Base-by-base conservation (phyloP, 2,113 vertebrate genomes). In the Chloropsis cyanopogon region DNA sequence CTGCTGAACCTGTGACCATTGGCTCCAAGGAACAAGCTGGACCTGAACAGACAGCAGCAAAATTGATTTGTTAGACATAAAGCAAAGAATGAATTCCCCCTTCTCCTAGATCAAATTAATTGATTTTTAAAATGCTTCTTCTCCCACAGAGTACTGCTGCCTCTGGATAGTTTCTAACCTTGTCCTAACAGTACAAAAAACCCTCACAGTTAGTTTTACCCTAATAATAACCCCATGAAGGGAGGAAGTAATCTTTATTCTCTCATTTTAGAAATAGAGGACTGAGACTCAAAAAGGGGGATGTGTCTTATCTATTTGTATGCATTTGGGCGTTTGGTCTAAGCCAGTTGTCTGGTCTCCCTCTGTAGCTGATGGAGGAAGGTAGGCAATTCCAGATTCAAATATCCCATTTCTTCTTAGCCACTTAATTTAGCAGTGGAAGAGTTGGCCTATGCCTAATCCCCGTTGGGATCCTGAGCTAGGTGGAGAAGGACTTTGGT, bases 161-260 rank as follows among this genome's bases (percentile, higher is more conserved):
- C 92, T 73, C 57, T 76, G 21, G 10, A 56, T 29, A 18, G 7
- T 66, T 85, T 79, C 20, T 86, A 42, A 83, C 25, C 44, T 75
- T 10, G 1, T 66, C 11, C 57, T 53, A 44, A 75, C 22, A 71
- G 14, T 88, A 24, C 2, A 14, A 88, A 85, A 83, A 37, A 57
- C 64, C n/a, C 14, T 59, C 80, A 50, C 25, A 47, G 50, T 61
- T 75, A 69, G 47, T 79, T 88, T 93, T 78, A 57, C 54, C 53
- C 41, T 53, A 81, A 68, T 66, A 96, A 78, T 46, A 88, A 56
- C 15, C 31, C 33, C 5, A 1, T 28, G 57, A 68, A 9, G 14
- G 52, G 75, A 88, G 76, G 82, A 94, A 95, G n/a, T 22, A 93
- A 92, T 93, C 50, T 77, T 81, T 41, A 31, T 73, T 86, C 77